These are phyloP conservation scores for Rhincodon typus DNA, from an alignment of 2,797 vertebrate species.

Conservation along the genomic window DNA sequence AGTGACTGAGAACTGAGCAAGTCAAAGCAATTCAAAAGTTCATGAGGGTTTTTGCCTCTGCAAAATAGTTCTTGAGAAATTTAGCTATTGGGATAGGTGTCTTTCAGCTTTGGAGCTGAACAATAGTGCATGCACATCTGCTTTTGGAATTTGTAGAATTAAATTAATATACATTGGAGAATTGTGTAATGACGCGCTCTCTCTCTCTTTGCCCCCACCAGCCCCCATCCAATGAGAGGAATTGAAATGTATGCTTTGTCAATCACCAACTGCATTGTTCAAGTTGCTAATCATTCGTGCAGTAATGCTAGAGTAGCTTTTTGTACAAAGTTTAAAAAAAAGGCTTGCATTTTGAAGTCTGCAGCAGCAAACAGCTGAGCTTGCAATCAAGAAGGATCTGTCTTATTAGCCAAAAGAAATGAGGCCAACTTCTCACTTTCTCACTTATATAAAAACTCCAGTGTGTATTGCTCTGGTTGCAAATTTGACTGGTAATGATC, in stretches of 20 bases:
- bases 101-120: not conserved
- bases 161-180: not conserved
- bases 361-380: constrained; percentile 46
- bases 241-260: not conserved
- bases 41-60: not conserved
- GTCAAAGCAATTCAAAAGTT: not conserved
- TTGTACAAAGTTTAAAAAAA: not conserved
- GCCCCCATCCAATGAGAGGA: not conserved
- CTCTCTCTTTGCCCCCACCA: not conserved
- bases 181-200: not conserved
- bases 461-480: constrained; percentile 56
- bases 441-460: constrained; percentile 47
- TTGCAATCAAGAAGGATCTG: constrained; percentile 3
- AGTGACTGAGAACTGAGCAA: not conserved
- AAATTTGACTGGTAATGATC: constrained; percentile 52
- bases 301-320: not conserved
- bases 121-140: not conserved
- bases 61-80: not conserved
- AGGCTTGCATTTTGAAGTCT: constrained; percentile 39
- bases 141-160: not conserved
- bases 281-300: not conserved
- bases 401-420: constrained; percentile 39
- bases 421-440: constrained; percentile 48
- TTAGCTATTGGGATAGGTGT: not conserved
- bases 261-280: not conserved